Evolutionary conservation across 2,797 vertebrate species (phyloP).

Genomic region (Danio kyathit): DNA sequence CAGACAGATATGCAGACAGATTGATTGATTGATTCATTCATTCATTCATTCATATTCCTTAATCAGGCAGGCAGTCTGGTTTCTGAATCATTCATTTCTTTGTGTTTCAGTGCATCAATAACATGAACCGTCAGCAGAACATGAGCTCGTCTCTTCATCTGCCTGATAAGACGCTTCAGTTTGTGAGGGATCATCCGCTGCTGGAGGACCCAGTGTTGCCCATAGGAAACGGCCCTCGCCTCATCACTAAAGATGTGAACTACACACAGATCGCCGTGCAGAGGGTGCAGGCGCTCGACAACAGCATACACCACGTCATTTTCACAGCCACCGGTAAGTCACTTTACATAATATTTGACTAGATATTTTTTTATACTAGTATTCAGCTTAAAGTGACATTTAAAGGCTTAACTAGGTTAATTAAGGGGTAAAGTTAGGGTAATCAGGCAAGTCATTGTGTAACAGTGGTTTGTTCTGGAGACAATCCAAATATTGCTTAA

Average conservation of each 20-base stretch:
- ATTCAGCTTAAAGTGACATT: too few species aligned
- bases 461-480: too few species aligned
- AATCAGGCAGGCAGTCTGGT: neutral
- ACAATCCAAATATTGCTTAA: too few species aligned
- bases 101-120: conserved; percentile 87
- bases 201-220: conserved; percentile 93
- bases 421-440: too few species aligned
- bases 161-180: conserved; percentile 95
- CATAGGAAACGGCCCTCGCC: conserved; percentile 84
- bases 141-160: conserved; percentile 89
- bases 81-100: neutral
- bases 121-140: conserved; percentile 83
- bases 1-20: neutral
- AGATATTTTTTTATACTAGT: too few species aligned
- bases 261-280: conserved; percentile 97
- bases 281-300: conserved; percentile 86
- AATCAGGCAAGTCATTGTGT: too few species aligned
- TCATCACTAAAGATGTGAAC: conserved; percentile 89
- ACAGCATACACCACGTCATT: conserved; percentile 88
- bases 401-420: too few species aligned
- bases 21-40: too few species aligned
- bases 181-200: conserved; percentile 95
- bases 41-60: too few species aligned
- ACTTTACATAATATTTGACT: too few species aligned
- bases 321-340: conserved; percentile 90